phyloP scores from a whole-genome alignment of 2,797 vertebrate species.

The Enteromius mattozi region DNA sequence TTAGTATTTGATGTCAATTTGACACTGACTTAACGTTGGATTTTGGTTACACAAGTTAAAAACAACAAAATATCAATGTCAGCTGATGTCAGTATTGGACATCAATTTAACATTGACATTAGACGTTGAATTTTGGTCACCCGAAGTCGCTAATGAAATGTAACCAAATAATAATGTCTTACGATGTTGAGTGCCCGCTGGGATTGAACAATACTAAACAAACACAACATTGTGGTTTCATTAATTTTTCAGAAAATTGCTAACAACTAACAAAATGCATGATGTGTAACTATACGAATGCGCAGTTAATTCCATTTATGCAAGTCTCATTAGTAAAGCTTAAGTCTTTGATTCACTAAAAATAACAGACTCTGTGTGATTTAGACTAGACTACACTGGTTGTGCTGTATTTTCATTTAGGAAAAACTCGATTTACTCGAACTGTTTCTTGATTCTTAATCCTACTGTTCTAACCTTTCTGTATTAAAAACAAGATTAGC shows the following conservation, averaged over 20 bases:
- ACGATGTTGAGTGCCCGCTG: too few species aligned
- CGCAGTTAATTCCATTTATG: neutral
- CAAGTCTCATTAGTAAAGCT: neutral
- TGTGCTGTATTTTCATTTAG: neutral
- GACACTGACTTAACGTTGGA: too few species aligned
- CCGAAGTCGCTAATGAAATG: too few species aligned
- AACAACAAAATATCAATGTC: too few species aligned
- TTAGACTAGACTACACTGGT: neutral
- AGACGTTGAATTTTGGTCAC: too few species aligned
- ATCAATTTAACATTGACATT: too few species aligned
- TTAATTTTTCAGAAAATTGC: neutral
- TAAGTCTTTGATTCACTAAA: neutral
- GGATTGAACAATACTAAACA: neutral
- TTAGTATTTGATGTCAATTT: too few species aligned
- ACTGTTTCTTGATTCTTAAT: neutral
- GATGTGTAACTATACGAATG: neutral
- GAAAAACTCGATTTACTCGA: too few species aligned
- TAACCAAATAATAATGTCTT: too few species aligned
- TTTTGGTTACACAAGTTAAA: too few species aligned
- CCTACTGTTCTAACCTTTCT: neutral
- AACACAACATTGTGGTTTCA: neutral
- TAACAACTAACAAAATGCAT: neutral
- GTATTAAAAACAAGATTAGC: neutral
- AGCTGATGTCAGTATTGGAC: too few species aligned
- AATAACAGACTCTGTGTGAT: neutral